Percentiles rank a stretch among this genome's conserved stretches.
These are phyloP conservation scores for Otolemur crassicaudatus DNA, from an alignment of 2,797 vertebrate genomes.

Conservation along the genomic window DNA sequence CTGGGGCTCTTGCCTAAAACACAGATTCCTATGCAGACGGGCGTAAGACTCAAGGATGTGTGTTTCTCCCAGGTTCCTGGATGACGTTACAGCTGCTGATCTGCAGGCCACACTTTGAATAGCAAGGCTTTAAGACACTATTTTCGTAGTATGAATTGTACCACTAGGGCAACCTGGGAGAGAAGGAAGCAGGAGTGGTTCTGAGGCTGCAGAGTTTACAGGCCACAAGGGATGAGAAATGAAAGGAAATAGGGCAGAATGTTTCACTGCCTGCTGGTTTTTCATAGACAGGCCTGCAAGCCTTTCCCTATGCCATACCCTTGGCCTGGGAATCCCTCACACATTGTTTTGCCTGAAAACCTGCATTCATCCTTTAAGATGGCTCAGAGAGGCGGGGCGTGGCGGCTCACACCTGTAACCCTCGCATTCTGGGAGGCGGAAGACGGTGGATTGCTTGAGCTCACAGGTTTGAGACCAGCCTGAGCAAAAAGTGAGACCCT, in stretches of 20 bases:
- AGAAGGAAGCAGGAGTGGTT: background rate
- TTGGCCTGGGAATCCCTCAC: background rate
- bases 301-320: background rate
- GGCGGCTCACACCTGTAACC: too few relatives aligned
- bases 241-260: background rate
- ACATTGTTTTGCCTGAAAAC: background rate
- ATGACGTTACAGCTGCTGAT: background rate
- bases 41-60: background rate
- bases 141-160: too few relatives aligned
- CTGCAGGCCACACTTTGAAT: background rate
- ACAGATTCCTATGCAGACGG: background rate
- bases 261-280: background rate
- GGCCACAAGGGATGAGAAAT: too few relatives aligned
- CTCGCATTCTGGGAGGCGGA: too few relatives aligned
- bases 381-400: background rate
- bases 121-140: background rate
- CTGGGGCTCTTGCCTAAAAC: background rate
- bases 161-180: background rate
- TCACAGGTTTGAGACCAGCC: too few relatives aligned
- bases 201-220: background rate
- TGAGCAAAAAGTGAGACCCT: too few relatives aligned
- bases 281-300: background rate
- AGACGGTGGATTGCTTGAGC: too few relatives aligned
- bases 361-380: background rate
- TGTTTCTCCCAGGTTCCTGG: background rate